phyloP scores from a whole-genome alignment of 2,888 invertebrate genomes.

The Heliconius hortense region DNA sequence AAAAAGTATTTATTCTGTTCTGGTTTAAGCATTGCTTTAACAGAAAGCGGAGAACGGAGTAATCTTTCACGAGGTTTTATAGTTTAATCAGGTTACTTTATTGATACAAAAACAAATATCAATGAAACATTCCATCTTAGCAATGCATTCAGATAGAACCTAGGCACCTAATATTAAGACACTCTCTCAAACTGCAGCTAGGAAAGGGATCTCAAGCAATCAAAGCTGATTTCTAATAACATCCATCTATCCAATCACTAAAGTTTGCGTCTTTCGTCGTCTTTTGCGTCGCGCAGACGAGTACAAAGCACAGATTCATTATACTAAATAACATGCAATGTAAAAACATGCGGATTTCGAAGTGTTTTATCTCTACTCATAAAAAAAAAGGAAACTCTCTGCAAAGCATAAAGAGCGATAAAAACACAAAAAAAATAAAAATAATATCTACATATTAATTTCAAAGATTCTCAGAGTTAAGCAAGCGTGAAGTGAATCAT shows the following conservation, averaged over 20 bases:
- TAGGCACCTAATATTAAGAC: not conserved
- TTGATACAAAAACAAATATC: not conserved
- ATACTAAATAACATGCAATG: too few species aligned
- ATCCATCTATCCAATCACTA: too few species aligned
- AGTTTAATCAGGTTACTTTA: not conserved
- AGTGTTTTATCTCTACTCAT: not conserved
- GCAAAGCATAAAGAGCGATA: not conserved
- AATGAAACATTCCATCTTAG: too few species aligned
- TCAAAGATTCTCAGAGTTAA: slow-evolving; percentile 1
- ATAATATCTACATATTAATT: not conserved
- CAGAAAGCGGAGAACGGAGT: too few species aligned
- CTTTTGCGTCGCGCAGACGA: too few species aligned
- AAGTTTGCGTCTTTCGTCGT: too few species aligned
- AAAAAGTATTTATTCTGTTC: not conserved
- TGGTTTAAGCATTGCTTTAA: too few species aligned
- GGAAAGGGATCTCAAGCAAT: too few species aligned
- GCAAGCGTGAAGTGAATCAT: slow-evolving; percentile 25
- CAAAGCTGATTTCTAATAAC: too few species aligned
- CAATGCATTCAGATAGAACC: not conserved
- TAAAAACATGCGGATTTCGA: too few species aligned
- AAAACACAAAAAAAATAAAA: not conserved
- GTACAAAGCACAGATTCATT: too few species aligned
- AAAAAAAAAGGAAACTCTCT: not conserved
- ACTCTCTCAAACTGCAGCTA: not conserved
- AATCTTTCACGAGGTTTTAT: not conserved